phyloP scores from a whole-genome alignment of 2,113 vertebrate genomes.

The Tupaia chinensis region DNA sequence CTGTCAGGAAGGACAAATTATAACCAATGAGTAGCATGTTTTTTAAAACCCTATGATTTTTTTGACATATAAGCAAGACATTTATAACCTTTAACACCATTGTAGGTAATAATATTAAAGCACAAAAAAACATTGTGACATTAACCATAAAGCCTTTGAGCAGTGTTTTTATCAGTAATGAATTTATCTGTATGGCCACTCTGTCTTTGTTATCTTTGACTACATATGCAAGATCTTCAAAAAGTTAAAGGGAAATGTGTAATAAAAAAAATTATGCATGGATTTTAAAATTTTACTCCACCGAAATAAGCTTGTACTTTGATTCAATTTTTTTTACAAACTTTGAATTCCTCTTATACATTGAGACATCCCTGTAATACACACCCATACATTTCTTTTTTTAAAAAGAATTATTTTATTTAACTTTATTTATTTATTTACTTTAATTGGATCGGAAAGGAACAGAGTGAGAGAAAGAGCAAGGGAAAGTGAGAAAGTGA shows the following conservation, averaged over 20 bases:
- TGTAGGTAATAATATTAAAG: background rate
- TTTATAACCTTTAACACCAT: background rate
- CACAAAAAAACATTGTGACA: background rate
- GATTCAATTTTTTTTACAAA: too few species aligned
- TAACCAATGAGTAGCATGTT: background rate
- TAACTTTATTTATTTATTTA: too few species aligned
- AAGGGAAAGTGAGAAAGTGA: too few species aligned
- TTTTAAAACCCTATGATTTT: conserved; percentile 19
- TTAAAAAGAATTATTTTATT: too few species aligned
- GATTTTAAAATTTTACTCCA: too few species aligned
- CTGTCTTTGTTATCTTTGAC: background rate
- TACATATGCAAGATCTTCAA: background rate
- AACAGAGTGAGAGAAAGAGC: too few species aligned
- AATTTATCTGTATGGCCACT: background rate
- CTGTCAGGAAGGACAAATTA: background rate
- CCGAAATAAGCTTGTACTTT: too few species aligned
- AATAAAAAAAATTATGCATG: too few species aligned
- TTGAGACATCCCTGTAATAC: background rate
- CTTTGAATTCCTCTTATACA: background rate
- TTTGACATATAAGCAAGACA: background rate
- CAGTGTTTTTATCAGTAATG: background rate
- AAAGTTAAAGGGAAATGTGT: too few species aligned
- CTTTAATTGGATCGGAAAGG: too few species aligned
- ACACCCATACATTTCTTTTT: background rate
- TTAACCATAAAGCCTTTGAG: background rate